Percentiles rank a stretch among this genome's conserved stretches.
Evolutionary conservation across 2,113 vertebrate genomes (phyloP).

Genomic region (Hippotragus niger): DNA sequence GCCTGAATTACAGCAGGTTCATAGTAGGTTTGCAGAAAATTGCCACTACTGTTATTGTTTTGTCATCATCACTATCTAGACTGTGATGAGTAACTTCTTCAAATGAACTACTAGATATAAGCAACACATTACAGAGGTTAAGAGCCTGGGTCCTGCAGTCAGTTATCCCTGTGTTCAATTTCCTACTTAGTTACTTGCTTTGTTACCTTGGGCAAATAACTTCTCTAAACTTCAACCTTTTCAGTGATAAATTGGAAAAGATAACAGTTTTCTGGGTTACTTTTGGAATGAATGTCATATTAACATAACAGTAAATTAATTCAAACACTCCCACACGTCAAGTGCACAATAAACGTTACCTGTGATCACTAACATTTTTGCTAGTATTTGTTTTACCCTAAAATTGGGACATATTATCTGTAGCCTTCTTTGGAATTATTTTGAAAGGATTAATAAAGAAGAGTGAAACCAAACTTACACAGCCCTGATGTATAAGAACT

Average conservation of each 20-base stretch:
- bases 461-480: background rate
- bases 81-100: background rate
- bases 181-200: background rate
- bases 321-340: background rate
- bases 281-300: background rate
- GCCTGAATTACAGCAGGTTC: background rate
- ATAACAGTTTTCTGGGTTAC: background rate
- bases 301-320: background rate
- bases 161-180: background rate
- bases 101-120: background rate
- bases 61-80: background rate
- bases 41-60: background rate
- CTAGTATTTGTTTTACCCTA: background rate
- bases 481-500: background rate
- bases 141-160: background rate
- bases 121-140: background rate
- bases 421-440: background rate
- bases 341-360: background rate
- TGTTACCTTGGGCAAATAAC: background rate
- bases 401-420: background rate
- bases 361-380: background rate
- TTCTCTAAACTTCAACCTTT: background rate
- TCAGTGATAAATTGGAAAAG: background rate
- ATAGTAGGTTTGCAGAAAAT: background rate
- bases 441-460: background rate